Conservation (phyloP, 1,140 invertebrate genomes). For the Diorhabda sublineata region DNA sequence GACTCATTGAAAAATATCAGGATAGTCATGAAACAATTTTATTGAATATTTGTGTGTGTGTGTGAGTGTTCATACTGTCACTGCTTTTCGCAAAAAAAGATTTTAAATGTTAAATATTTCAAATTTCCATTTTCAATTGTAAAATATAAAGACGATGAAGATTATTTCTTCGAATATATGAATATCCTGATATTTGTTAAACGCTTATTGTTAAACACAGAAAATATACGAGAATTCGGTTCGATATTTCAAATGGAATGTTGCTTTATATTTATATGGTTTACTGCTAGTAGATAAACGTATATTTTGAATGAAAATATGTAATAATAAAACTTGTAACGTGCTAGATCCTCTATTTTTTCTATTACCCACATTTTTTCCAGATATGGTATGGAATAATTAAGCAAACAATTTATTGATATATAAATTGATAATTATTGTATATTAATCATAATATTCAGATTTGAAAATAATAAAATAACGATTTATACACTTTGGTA, state of each 20-base stretch:
- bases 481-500: conserved; percentile 2
- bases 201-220: neutral
- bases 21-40: neutral
- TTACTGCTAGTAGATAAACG: neutral
- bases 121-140: no score
- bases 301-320: neutral
- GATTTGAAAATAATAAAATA: neutral
- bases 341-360: conserved; percentile 1
- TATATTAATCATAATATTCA: neutral
- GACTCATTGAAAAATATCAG: neutral
- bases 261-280: neutral
- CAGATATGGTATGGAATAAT: conserved; percentile 22
- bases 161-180: no score
- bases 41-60: neutral
- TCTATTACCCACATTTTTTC: conserved; percentile 23
- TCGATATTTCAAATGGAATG: neutral
- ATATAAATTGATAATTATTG: neutral
- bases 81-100: neutral
- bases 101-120: no score
- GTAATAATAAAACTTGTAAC: neutral
- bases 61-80: no score
- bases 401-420: neutral
- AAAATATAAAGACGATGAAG: no score
- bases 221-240: neutral
- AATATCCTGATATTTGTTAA: no score